Conservation (phyloP, 2,113 vertebrate species). For the Peucedramus taeniatus region DNA sequence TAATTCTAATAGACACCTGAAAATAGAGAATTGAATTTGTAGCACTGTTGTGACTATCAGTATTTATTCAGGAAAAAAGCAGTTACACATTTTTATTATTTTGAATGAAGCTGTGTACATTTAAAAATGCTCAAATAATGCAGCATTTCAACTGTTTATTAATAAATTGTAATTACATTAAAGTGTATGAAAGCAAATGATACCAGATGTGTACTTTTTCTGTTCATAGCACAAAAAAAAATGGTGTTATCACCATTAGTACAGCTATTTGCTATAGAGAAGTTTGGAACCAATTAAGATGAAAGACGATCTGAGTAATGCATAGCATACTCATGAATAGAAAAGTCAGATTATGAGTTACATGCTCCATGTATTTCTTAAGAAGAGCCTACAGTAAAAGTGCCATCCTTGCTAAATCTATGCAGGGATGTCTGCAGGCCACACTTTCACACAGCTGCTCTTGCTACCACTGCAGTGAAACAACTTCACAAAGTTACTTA, state of each 20-base stretch:
- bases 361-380: background rate
- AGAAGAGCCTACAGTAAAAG: background rate
- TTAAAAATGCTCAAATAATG: background rate
- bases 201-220: background rate
- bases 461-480: background rate
- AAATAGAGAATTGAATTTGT: background rate
- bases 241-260: background rate
- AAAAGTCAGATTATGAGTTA: background rate
- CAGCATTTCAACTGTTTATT: background rate
- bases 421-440: background rate
- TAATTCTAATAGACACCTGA: background rate
- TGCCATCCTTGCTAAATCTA: background rate
- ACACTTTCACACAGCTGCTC: background rate
- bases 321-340: background rate
- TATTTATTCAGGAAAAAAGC: background rate
- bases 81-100: background rate
- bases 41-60: background rate
- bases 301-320: background rate
- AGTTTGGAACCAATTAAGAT: background rate
- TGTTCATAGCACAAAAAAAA: background rate
- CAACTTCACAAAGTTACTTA: fast-evolving
- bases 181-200: background rate
- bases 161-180: background rate
- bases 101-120: background rate
- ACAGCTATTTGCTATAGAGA: background rate